Evolutionary conservation across 2,113 vertebrate genomes (phyloP).

Genomic region (Tragelaphus strepsiceros): DNA sequence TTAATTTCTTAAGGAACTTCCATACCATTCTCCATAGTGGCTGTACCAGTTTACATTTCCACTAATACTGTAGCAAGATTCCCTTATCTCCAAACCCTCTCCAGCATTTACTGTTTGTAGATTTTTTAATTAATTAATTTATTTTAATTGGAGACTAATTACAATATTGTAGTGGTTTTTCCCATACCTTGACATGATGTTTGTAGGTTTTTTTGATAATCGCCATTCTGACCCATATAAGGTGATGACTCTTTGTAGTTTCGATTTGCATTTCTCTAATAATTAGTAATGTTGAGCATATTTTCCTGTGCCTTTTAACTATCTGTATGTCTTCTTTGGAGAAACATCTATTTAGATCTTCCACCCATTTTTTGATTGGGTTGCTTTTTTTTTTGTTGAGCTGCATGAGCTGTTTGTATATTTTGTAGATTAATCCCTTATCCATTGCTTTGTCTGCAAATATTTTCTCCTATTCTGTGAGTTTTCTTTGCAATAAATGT

Average conservation of each 20-base stretch:
- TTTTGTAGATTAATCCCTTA: background rate
- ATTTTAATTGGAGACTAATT: background rate
- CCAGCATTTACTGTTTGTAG: background rate
- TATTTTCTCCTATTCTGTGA: background rate
- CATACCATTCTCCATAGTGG: background rate
- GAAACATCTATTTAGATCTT: background rate
- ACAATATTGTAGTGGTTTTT: background rate
- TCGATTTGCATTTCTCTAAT: background rate
- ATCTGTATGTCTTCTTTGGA: background rate
- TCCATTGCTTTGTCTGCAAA: background rate
- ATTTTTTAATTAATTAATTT: background rate
- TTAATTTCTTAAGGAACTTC: background rate
- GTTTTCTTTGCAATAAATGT: background rate
- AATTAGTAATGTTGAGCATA: background rate
- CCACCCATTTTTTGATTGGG: background rate
- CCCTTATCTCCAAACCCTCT: background rate
- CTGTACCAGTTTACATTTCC: background rate
- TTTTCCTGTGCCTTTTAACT: background rate
- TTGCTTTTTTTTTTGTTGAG: background rate
- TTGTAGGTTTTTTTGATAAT: background rate
- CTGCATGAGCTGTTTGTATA: background rate
- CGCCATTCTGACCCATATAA: background rate
- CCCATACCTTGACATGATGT: background rate
- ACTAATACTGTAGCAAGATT: background rate
- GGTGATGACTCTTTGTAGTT: background rate